Conservation (phyloP, 2,113 vertebrate species). For the Tachuris rubrigastra region DNA sequence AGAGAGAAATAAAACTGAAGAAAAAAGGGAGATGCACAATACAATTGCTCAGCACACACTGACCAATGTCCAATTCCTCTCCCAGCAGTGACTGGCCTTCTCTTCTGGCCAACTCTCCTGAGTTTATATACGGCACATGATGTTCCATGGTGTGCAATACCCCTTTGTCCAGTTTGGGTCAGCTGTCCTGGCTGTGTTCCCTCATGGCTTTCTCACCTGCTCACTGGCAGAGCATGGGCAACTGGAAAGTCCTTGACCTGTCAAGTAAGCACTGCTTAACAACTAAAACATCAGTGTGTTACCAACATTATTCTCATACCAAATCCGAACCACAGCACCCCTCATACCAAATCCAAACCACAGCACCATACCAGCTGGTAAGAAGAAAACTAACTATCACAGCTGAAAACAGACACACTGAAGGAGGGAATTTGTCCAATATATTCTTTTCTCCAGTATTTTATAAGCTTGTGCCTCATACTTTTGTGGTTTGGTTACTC, state of each 20-base stretch:
- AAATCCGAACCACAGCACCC: background rate
- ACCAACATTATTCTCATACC: background rate
- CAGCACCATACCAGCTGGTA: background rate
- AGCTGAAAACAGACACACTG: background rate
- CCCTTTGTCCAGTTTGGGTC: background rate
- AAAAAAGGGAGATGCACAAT: background rate
- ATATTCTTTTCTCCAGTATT: background rate
- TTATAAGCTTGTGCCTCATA: background rate
- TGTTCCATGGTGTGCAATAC: background rate
- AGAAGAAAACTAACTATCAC: background rate
- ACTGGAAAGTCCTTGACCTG: background rate
- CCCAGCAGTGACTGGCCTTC: background rate
- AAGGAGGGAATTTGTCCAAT: background rate
- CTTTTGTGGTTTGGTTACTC: background rate
- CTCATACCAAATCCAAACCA: background rate
- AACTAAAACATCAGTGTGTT: background rate
- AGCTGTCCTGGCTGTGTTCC: background rate
- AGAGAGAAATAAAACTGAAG: background rate
- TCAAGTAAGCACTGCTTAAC: background rate
- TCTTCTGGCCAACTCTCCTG: background rate
- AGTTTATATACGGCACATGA: background rate
- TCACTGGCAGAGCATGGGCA: background rate
- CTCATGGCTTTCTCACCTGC: background rate
- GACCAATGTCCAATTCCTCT: too few relatives aligned
- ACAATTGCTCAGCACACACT: background rate